phyloP scores from a whole-genome alignment of 2,888 invertebrate genomes.

The Agonopterix arenella region DNA sequence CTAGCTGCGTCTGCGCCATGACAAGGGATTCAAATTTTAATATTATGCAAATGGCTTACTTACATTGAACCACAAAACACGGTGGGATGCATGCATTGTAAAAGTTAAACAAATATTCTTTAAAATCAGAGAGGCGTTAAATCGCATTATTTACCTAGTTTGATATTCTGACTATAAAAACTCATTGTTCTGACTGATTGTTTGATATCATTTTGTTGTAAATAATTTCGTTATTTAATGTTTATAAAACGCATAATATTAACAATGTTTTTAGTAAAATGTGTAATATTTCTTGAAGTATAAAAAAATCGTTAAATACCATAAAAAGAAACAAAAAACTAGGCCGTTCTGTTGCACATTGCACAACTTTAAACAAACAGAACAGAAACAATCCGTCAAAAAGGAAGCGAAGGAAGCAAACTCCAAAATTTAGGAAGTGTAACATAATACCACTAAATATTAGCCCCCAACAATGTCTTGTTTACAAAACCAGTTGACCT shows the following conservation, averaged over 20 bases:
- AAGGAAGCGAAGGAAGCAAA: neutral
- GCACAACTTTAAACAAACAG: too few relatives aligned
- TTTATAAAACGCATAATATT: neutral
- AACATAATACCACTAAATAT: neutral
- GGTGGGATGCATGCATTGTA: neutral
- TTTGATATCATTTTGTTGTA: neutral
- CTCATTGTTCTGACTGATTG: too few relatives aligned
- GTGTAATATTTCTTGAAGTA: too few relatives aligned
- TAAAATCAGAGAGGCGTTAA: constrained; percentile 32
- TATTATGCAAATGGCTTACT: too few relatives aligned
- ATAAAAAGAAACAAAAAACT: too few relatives aligned
- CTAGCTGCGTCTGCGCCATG: too few relatives aligned
- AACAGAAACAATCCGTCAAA: too few relatives aligned
- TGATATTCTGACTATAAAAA: constrained; percentile 8
- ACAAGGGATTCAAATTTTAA: too few relatives aligned
- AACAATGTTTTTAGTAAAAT: too few relatives aligned
- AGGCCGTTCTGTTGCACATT: too few relatives aligned
- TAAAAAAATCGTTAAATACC: too few relatives aligned
- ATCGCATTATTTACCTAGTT: constrained; percentile 53
- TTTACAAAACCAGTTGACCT: constrained; percentile 16
- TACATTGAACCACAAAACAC: too few relatives aligned
- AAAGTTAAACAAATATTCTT: constrained; percentile 9
- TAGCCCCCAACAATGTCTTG: constrained; percentile 5
- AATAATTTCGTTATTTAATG: neutral
- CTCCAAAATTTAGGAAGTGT: neutral